Percentiles rank a stretch among this genome's conserved stretches.
These are phyloP conservation scores for Diorhabda elongata DNA, from an alignment of 1,140 invertebrate species.

Conservation along the genomic window DNA sequence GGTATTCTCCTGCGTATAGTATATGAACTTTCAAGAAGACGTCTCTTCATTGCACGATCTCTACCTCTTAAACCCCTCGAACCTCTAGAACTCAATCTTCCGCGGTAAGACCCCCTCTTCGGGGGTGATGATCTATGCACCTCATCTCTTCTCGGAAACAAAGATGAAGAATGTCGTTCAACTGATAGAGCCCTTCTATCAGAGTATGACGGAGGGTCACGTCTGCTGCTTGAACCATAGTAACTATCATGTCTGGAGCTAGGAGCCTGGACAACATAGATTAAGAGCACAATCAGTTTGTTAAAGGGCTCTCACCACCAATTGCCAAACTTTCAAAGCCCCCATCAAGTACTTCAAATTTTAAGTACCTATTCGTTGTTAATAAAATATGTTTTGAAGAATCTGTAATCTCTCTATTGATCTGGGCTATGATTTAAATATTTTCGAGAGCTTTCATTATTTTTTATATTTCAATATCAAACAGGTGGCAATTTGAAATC, in stretches of 20 bases:
- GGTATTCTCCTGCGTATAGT: slow-evolving; percentile 37
- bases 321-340: slow-evolving; percentile 20
- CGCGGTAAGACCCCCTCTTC: slow-evolving; percentile 40
- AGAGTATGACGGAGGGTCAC: slow-evolving; percentile 27
- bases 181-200: slow-evolving; percentile 43
- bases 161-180: slow-evolving; percentile 33
- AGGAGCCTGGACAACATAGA: slow-evolving; percentile 39
- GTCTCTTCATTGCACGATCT: slow-evolving; percentile 34
- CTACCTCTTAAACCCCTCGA: slow-evolving; percentile 21
- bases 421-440: no score
- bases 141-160: slow-evolving; percentile 39
- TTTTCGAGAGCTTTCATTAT: no score
- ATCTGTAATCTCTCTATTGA: no score
- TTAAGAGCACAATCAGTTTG: slow-evolving; percentile 15
- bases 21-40: slow-evolving; percentile 41
- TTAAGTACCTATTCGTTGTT: no score
- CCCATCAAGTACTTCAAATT: neutral
- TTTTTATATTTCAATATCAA: no score
- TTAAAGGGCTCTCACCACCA: slow-evolving; percentile 18
- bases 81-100: slow-evolving; percentile 39
- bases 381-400: no score
- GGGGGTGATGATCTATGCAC: slow-evolving; percentile 40
- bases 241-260: slow-evolving; percentile 43
- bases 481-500: no score
- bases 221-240: slow-evolving; percentile 35